A percentile compares a stretch with the other conserved stretches of the same genome.
Evolutionary conservation across 2,113 vertebrate genomes (phyloP).

Genomic region (Datnioides undecimradiatus): DNA sequence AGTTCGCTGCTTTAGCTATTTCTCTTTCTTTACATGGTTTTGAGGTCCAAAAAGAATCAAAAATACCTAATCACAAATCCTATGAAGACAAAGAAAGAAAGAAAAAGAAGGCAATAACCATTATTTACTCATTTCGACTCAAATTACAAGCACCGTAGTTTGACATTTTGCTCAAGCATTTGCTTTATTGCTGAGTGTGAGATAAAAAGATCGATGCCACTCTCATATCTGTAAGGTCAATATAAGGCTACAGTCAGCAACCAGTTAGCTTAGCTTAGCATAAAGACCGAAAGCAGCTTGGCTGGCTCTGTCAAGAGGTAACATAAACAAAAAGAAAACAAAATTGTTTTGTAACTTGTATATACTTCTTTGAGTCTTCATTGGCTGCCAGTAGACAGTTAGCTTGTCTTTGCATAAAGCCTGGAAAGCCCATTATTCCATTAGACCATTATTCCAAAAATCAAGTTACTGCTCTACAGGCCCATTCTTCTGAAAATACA

Average conservation of each 20-base stretch:
- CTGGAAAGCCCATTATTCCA: too few species aligned
- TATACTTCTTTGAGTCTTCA: background rate
- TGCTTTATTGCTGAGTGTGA: background rate
- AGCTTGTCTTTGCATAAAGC: background rate
- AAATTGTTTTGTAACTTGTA: too few species aligned
- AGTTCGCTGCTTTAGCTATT: conserved; percentile 37
- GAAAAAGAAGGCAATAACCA: too few species aligned
- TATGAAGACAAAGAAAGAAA: too few species aligned
- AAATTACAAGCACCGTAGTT: background rate
- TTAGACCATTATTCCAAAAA: too few species aligned
- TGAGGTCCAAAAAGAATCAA: background rate
- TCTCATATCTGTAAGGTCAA: background rate
- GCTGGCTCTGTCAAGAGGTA: background rate
- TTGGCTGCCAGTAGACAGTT: background rate
- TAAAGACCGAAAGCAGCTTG: background rate
- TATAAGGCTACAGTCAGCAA: background rate
- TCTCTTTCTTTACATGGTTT: conserved; percentile 43
- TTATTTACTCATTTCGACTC: background rate
- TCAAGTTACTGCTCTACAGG: too few species aligned
- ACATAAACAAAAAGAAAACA: conserved; percentile 1
- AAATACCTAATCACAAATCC: conserved; percentile 21
- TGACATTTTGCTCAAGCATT: background rate
- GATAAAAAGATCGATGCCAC: background rate
- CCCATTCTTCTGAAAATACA: too few species aligned
- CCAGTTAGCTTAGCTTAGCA: conserved; percentile 23